Evolutionary conservation across 2,113 vertebrate genomes (phyloP).

Genomic region (Ariopsis seemanni): DNA sequence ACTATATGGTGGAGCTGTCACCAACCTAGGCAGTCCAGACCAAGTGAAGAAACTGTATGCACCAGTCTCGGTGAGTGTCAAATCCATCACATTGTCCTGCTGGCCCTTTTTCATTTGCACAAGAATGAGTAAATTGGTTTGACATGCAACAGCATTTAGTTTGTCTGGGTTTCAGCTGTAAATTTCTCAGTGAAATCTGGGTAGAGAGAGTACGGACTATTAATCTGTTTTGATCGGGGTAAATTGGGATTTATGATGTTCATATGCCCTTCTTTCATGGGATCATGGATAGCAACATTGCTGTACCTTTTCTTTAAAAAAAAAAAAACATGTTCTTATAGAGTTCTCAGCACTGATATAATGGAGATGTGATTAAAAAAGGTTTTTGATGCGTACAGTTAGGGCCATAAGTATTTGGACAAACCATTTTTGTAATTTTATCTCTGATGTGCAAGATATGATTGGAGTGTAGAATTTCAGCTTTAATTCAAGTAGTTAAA

Average conservation of each 20-base stretch:
- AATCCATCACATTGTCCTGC: not conserved
- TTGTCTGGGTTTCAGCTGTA: not conserved
- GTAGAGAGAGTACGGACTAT: not conserved
- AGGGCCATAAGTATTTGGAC: too few relatives aligned
- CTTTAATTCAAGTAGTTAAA: too few relatives aligned
- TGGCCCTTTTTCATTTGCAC: not conserved
- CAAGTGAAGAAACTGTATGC: constrained; percentile 66
- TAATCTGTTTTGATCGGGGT: not conserved
- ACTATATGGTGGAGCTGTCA: constrained; percentile 67
- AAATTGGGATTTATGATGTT: not conserved
- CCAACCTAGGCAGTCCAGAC: constrained; percentile 63
- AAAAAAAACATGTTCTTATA: not conserved
- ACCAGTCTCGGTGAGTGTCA: constrained; percentile 60
- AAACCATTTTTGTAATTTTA: too few relatives aligned
- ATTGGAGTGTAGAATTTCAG: too few relatives aligned
- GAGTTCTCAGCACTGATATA: not conserved
- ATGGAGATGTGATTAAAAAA: not conserved
- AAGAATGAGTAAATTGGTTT: not conserved
- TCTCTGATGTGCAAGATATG: too few relatives aligned
- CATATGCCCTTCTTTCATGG: not conserved
- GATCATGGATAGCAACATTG: not conserved
- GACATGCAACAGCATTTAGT: not conserved
- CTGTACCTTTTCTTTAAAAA: not conserved
- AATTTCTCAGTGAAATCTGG: not conserved
- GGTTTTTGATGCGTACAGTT: too few relatives aligned